Percentiles rank a stretch among this genome's conserved stretches.
These are phyloP conservation scores for Actinostola sp. DNA, from an alignment of 92 coral and sea anemone genomes.

Conservation along the genomic window DNA sequence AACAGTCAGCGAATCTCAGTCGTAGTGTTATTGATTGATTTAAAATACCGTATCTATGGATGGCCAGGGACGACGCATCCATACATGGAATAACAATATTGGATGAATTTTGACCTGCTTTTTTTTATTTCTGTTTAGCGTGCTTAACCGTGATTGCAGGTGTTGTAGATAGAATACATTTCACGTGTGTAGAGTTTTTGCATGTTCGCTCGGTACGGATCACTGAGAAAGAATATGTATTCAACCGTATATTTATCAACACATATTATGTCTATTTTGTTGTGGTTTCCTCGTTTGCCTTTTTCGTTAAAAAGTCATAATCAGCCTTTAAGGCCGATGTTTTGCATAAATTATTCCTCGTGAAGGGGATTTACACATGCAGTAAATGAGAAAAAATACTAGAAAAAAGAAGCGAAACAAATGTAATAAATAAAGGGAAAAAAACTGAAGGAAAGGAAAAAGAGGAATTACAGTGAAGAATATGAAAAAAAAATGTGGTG, in stretches of 20 bases:
- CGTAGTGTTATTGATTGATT: not conserved
- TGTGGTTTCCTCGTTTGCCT: conserved; percentile 19
- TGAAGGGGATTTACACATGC: conserved; percentile 4
- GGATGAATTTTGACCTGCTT: not conserved
- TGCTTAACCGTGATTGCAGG: conserved; percentile 5
- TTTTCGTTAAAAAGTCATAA: conserved; percentile 14
- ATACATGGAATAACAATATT: too few species aligned
- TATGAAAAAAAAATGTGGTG: too few species aligned
- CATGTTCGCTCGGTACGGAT: too few species aligned
- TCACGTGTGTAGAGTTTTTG: not conserved
- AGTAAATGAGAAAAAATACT: not conserved
- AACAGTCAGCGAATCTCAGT: not conserved
- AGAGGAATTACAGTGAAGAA: too few species aligned
- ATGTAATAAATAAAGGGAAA: not conserved
- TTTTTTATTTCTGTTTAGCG: conserved; percentile 10
- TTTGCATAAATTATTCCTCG: conserved; percentile 8
- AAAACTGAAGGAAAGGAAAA: too few species aligned
- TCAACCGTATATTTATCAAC: not conserved
- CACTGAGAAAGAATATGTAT: too few species aligned
- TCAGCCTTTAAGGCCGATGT: not conserved
- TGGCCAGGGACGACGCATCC: not conserved
- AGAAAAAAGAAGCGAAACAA: not conserved
- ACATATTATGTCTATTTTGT: not conserved
- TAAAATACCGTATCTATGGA: not conserved
- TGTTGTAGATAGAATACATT: conserved; percentile 5